Percentiles rank a stretch among this genome's conserved stretches.
These are phyloP conservation scores for Drosophila insularis DNA, from an alignment of 1,140 invertebrate genomes.

Conservation along the genomic window DNA sequence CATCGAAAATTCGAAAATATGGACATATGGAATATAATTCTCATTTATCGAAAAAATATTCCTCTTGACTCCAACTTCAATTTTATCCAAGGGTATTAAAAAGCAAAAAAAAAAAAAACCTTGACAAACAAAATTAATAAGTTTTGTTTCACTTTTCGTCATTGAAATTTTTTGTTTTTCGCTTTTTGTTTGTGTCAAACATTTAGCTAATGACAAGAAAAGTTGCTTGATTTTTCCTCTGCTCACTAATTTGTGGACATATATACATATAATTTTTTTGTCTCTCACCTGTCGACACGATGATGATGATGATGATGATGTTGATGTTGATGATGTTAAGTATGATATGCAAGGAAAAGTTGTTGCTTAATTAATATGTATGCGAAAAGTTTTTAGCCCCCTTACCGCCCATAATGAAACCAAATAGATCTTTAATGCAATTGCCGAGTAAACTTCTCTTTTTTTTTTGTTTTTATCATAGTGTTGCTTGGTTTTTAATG, in stretches of 20 bases:
- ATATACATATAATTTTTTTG: neutral
- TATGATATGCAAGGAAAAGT: conserved; percentile 2
- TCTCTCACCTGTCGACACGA: neutral
- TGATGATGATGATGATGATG: neutral
- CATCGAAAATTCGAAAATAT: no score
- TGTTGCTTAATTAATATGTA: conserved; percentile 10
- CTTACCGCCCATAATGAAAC: neutral
- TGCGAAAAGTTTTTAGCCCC: conserved; percentile 3
- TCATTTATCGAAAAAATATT: no score
- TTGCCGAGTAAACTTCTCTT: conserved; percentile 1
- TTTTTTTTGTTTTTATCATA: neutral
- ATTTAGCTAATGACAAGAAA: conserved; percentile 6
- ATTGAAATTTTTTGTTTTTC: neutral
- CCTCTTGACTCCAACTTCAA: no score
- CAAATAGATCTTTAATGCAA: conserved; percentile 11
- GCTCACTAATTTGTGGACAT: conserved; percentile 1
- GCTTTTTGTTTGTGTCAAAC: conserved; percentile 6
- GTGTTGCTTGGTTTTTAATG: conserved; percentile 8
- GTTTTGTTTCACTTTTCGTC: neutral
- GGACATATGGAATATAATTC: no score
- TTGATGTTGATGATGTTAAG: neutral
- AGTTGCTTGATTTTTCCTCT: conserved; percentile 5
- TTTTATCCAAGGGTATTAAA: neutral
- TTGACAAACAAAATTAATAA: conserved; percentile 7
- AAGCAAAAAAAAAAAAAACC: neutral